Evolutionary conservation across 2,797 vertebrate species (phyloP).

Genomic region (Pagetopsis macropterus): DNA sequence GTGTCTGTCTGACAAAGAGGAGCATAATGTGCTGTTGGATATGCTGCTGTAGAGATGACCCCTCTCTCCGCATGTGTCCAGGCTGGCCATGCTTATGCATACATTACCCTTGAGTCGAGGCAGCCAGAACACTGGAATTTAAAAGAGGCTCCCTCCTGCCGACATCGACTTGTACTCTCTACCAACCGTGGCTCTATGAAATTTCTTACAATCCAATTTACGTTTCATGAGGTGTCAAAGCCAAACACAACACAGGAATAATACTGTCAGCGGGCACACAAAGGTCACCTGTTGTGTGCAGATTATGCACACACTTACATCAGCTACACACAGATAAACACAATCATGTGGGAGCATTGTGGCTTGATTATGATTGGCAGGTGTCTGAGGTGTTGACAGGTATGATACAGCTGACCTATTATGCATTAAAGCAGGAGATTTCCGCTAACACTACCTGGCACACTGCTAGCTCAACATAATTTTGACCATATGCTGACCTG

Average conservation of each 20-base stretch:
- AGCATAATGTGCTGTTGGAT: constrained; percentile 65
- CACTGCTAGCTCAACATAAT: constrained; percentile 57
- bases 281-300: constrained; percentile 62
- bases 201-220: constrained; percentile 74
- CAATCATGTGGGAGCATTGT: constrained; percentile 21
- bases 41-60: constrained; percentile 72
- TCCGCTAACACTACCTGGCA: constrained; percentile 53
- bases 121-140: constrained; percentile 70
- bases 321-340: constrained; percentile 26
- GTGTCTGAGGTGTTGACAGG: constrained; percentile 58
- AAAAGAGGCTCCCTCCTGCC: constrained; percentile 67
- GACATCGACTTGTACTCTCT: constrained; percentile 57
- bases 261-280: constrained; percentile 62
- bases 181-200: constrained; percentile 54
- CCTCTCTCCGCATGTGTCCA: constrained; percentile 72
- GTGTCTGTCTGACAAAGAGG: constrained; percentile 58
- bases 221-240: constrained; percentile 69
- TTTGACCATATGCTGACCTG: constrained; percentile 64
- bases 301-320: constrained; percentile 21
- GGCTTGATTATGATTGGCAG: constrained; percentile 61
- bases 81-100: constrained; percentile 75
- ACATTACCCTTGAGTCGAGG: constrained; percentile 79
- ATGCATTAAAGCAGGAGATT: constrained; percentile 35
- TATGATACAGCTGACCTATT: constrained; percentile 54
- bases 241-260: constrained; percentile 60